Base-by-base conservation (phyloP, 1,140 invertebrate species). In the Diachasmimorpha longicaudata region DNA sequence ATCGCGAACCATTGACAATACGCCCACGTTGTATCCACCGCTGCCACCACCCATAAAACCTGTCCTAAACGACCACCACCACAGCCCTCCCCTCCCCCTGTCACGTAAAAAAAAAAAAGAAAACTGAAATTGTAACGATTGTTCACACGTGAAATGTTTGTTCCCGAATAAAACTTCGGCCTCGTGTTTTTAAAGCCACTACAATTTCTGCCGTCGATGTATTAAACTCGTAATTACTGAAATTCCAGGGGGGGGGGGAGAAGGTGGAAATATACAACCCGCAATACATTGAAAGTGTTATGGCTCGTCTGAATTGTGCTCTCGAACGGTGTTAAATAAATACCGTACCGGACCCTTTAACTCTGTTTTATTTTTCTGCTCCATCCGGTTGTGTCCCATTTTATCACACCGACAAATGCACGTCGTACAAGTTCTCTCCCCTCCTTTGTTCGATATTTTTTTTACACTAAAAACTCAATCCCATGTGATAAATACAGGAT, bases 221-320 rank as follows among this genome's bases (percentile, higher is more conserved):
- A 19, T 63, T 63, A 19, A 63, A 63, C 58, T 63, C 23, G 58
- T 63, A 63, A 63, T 63, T 63, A 63, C 58, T 14, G 21, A 63
- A 63, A 25, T 63, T 25, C 58, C 23, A 63, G n/a, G 58, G 13
- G 48, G 9, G 31, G n/a, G 58, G 13, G 48, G 9, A 52, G 14
- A 13, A 19, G 48, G 58, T 63, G 23, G 58, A 23, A 11, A 63
- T 25, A 63, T 63, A 63, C 11, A 63, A 25, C 21, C 58, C 19
- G 21, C 58, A 63, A 63, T 63, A 63, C 58, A 63, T 63, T 63
- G 19, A 63, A 63, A 63, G 58, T 31, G 58, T 63, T 63, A 63
- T 63, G 58, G 58, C 58, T 25, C 58, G 58, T 63, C 58, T 63
- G 58, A 23, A 63, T 63, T 63, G 19, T 25, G 58, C 19, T 63